These are phyloP conservation scores for Choristoneura rosaceana DNA, from an alignment of 2,888 invertebrate genomes.

Conservation along the genomic window DNA sequence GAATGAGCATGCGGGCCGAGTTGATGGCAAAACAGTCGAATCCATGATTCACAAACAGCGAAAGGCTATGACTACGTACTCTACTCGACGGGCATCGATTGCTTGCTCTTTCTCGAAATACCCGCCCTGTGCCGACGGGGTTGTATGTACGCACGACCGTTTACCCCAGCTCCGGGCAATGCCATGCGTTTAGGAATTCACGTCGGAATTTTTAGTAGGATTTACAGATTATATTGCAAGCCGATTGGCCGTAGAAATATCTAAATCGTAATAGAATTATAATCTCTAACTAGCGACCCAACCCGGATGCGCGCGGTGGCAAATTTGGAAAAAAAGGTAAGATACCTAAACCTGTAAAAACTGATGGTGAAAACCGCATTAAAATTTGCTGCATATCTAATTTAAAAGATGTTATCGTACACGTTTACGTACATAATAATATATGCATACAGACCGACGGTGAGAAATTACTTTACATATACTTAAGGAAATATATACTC, in stretches of 20 bases:
- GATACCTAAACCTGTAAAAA: no score
- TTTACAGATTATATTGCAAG: conserved; percentile 7
- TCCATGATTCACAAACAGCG: conserved; percentile 57
- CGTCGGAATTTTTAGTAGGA: conserved; percentile 19
- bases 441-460: no score
- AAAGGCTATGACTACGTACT: conserved; percentile 37
- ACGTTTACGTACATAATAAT: no score
- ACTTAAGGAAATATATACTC: no score
- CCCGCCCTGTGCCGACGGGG: conserved; percentile 35
- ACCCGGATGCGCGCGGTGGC: no score
- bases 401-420: no score
- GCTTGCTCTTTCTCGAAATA: conserved; percentile 48
- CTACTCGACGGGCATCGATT: conserved; percentile 50
- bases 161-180: conserved; percentile 31
- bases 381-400: no score
- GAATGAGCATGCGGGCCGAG: conserved; percentile 51
- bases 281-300: no score
- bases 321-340: no score
- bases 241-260: background rate
- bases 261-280: background rate
- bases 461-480: no score
- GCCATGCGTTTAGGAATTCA: conserved; percentile 27
- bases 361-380: no score
- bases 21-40: conserved; percentile 53
- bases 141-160: conserved; percentile 30